A percentile compares a stretch with the other conserved stretches of the same genome.
Conservation (phyloP, 2,113 vertebrate species). For the Beaufortia kweichowensis region DNA sequence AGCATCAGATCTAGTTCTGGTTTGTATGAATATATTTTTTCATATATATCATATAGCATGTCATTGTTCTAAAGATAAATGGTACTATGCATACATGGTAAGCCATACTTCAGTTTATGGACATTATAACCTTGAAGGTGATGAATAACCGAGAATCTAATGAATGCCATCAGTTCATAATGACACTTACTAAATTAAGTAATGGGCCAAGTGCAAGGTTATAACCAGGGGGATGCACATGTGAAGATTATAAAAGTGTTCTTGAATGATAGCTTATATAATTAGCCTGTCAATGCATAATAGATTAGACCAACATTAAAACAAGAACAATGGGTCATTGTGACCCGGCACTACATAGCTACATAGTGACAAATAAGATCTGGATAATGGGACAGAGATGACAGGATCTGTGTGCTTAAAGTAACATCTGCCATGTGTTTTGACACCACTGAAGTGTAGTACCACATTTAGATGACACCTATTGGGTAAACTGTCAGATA, state of each 20-base stretch:
- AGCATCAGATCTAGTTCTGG: too few species aligned
- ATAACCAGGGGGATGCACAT: constrained; percentile 25
- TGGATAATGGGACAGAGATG: not conserved
- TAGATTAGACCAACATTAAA: constrained; percentile 31
- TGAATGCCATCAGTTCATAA: constrained; percentile 35
- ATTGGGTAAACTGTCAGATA: not conserved
- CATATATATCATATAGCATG: too few species aligned
- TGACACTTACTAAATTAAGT: constrained; percentile 37
- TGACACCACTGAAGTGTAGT: not conserved
- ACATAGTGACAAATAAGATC: not conserved
- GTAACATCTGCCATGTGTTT: not conserved
- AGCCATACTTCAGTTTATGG: constrained; percentile 9
- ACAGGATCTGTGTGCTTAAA: not conserved
- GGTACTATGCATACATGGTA: constrained; percentile 16
- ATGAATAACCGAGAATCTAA: constrained; percentile 3
- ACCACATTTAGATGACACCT: constrained; percentile 3
- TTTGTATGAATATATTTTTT: too few species aligned
- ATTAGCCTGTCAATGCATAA: constrained; percentile 25
- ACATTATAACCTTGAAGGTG: constrained; percentile 37
- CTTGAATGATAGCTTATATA: constrained; percentile 37
- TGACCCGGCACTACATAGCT: not conserved
- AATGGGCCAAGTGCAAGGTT: constrained; percentile 33
- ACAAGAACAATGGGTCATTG: constrained; percentile 19
- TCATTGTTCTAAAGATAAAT: constrained; percentile 30
- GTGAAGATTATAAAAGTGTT: constrained; percentile 17